These are phyloP conservation scores for Yponomeuta cagnagella DNA, from an alignment of 2,888 invertebrate genomes.

Conservation along the genomic window DNA sequence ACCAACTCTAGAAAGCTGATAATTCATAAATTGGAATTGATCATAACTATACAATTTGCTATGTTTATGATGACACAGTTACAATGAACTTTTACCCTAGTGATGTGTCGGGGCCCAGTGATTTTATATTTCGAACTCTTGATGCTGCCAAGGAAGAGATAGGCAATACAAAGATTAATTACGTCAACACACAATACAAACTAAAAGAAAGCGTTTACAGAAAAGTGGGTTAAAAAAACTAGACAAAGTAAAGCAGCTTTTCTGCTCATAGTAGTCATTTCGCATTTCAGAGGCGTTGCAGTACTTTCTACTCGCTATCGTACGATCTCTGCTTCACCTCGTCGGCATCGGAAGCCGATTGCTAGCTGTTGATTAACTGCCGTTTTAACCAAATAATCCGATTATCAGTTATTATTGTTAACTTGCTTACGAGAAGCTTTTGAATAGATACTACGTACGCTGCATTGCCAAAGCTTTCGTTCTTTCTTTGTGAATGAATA, in stretches of 20 bases:
- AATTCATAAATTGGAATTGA: too few species aligned
- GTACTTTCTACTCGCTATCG: constrained; percentile 68
- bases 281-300: constrained; percentile 3
- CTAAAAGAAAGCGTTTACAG: too few species aligned
- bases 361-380: constrained; percentile 48
- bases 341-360: constrained; percentile 56
- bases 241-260: neutral
- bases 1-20: neutral
- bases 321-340: constrained; percentile 44
- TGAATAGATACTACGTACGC: neutral
- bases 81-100: too few species aligned
- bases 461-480: neutral
- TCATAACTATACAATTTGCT: too few species aligned
- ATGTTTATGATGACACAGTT: too few species aligned
- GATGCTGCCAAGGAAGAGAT: too few species aligned
- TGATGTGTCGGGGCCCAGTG: too few species aligned
- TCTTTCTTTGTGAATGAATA: neutral
- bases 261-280: neutral
- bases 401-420: constrained; percentile 44
- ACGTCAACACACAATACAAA: too few species aligned
- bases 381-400: constrained; percentile 45
- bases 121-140: too few species aligned
- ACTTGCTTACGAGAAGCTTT: constrained; percentile 21
- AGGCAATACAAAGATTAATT: too few species aligned
- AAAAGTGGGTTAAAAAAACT: neutral